phyloP scores from a whole-genome alignment of 1,140 invertebrate species.

The Diprion similis region DNA sequence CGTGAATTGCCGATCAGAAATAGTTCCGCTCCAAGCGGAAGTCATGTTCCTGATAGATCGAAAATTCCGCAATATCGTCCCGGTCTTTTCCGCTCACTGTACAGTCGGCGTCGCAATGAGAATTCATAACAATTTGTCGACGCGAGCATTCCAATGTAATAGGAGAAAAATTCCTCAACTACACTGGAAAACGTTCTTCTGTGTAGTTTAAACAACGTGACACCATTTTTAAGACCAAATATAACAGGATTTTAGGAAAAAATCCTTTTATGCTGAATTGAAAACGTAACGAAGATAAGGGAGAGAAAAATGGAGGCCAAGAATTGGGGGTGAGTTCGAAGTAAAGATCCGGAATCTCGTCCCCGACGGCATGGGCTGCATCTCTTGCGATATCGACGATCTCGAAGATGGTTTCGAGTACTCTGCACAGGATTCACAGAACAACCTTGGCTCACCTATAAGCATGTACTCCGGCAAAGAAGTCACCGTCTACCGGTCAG shows the following conservation, averaged over 20 bases:
- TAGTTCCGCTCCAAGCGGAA: conserved; percentile 41
- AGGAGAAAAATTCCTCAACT: neutral
- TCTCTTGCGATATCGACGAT: neutral
- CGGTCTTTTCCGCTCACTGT: neutral
- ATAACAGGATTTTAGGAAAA: no score
- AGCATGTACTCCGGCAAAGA: neutral
- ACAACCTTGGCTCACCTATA: neutral
- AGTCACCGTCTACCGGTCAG: neutral
- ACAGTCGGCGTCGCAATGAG: neutral
- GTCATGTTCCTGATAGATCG: conserved; percentile 26
- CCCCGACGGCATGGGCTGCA: neutral
- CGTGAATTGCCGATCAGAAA: conserved; percentile 51
- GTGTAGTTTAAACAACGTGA: neutral
- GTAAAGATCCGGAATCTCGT: neutral
- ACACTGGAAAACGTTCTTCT: neutral
- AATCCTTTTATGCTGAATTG: no score
- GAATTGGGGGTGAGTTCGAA: neutral
- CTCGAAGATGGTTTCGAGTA: neutral
- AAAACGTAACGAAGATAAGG: neutral
- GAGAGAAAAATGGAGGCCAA: neutral
- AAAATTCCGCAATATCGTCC: neutral
- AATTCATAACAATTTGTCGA: neutral
- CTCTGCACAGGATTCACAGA: no score
- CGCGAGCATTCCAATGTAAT: neutral
- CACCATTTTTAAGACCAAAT: no score